Base-by-base conservation (phyloP, 2,888 invertebrate species). In the Tenthredo distinguenda region DNA sequence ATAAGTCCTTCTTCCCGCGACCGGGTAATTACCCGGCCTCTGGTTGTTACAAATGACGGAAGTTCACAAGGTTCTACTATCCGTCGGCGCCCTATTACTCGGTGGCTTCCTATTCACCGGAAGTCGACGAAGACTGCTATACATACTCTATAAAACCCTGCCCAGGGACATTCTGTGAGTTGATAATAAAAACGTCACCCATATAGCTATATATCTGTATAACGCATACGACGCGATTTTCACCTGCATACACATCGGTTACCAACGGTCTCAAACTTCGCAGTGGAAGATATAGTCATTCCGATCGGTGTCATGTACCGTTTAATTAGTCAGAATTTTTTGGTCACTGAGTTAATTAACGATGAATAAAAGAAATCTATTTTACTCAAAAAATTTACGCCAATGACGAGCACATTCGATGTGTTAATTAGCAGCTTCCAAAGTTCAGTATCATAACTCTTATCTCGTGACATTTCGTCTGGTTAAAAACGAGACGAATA, bases 31-130 rank as follows among this genome's bases (percentile, higher is more conserved):
- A 18, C 21, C 43, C 72, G 37, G 72, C 21, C 37, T 37, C 12
- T 18, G 15, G 43, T 40, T 68, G 6, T 37, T 37, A 40, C 47
- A 58, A 81, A 95, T 95, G 94, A 95, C 94, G 92, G 95, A 94
- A 91, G 93, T 95, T 90, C 95, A 96, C 89, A 94, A 95, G 91
- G 95, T 96, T 87, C 94, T 96, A 86, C 94, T 97, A 72, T 96
- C 97, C 94, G 96, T 96, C 92, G 96, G 97, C 88, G 96, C 97
- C 93, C 96, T 97, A 86, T 94, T 97, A 86, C 91, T 95, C 65
- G 94, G 94, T 88, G 94, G 94, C 86, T 93, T 94, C 88, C 94
- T 95, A 88, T 94, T 95, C 90, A 92, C 95, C 87, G 94, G 95
- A 92, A 94, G 94, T 88, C 94, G 95, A 91, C 94, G 95, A 91